These are phyloP conservation scores for Noctua janthina DNA, from an alignment of 2,888 invertebrate species.

Conservation along the genomic window DNA sequence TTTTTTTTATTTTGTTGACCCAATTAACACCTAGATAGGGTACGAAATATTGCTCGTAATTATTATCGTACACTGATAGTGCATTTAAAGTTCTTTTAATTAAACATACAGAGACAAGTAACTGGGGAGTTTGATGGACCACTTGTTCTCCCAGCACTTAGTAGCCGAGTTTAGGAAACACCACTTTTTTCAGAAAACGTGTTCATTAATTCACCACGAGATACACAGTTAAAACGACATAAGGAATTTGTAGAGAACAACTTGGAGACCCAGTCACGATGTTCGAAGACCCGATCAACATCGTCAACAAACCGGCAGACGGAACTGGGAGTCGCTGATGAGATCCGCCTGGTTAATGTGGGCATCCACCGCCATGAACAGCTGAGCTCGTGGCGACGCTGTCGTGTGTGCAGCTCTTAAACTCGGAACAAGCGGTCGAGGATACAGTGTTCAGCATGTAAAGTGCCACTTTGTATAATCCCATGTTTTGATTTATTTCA, in stretches of 20 bases:
- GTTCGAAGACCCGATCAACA: background rate
- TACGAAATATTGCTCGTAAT: no score
- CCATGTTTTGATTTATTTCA: slow-evolving; percentile 1
- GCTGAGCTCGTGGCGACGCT: background rate
- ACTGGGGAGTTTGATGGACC: no score
- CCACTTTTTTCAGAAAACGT: background rate
- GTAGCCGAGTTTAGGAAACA: background rate
- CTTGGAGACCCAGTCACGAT: background rate
- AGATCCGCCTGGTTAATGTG: background rate
- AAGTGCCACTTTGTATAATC: background rate
- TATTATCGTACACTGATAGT: no score
- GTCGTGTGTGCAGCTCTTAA: no score
- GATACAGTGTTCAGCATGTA: background rate
- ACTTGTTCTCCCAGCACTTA: no score
- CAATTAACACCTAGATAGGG: no score
- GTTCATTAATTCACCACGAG: background rate
- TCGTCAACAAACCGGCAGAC: background rate
- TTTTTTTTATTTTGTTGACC: no score
- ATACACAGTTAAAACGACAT: background rate
- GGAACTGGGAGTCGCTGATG: background rate
- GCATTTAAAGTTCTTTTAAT: no score
- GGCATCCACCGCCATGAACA: background rate
- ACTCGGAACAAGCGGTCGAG: no score
- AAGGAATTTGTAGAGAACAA: background rate
- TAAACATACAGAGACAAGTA: no score